Evolutionary conservation across 2,797 vertebrate species (phyloP), one percentile per base, ranked within the genome.

Genomic region (Hypotaenidia philippensis): DNA sequence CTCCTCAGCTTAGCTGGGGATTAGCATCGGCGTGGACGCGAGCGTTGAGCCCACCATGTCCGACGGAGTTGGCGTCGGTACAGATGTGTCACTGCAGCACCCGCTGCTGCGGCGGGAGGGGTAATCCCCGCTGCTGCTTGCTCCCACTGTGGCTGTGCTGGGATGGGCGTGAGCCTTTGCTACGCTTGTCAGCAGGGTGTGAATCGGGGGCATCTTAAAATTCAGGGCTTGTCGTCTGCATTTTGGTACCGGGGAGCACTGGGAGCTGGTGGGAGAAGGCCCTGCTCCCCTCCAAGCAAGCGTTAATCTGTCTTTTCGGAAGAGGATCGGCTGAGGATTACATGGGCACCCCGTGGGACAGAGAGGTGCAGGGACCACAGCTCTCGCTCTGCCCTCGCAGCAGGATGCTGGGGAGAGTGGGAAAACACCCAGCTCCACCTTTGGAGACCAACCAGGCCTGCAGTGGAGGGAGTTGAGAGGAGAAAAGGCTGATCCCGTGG

Each of bases 151-250:
- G 1, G 13, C 17, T 17, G 19, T 11, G 20, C 40, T 6, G 38
- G 15, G 10, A 0, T 1, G 0, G 0, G 9, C 1, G 0, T 25
- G 7, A 32, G 23, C 66, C 52, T 75, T 22, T 4, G 0, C 4
- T 6, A 1, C 0, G 1, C 55, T 12, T 1, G 2, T 10, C 18
- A 1, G 3, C 3, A 4, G 41, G 3, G 5, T 1, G 0, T 14
- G 3, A 6, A 40, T 16, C n/a, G 3, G 41, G 10, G 60, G 5
- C 1, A 3, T 11, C 0, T 4, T 3, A 10, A 8, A 25, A 36
- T 2, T 6, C 25, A 4, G 88, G 36, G 4, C 7, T 36, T 0
- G 0, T 5, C 41, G 1, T 3, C 25, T 4, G 18, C 4, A 7
- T 50, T 29, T 32, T 22, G 45, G 69, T 15, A 11, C 68, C 3